phyloP scores from a whole-genome alignment of 1,140 invertebrate genomes.

The Leucophenga varia region DNA sequence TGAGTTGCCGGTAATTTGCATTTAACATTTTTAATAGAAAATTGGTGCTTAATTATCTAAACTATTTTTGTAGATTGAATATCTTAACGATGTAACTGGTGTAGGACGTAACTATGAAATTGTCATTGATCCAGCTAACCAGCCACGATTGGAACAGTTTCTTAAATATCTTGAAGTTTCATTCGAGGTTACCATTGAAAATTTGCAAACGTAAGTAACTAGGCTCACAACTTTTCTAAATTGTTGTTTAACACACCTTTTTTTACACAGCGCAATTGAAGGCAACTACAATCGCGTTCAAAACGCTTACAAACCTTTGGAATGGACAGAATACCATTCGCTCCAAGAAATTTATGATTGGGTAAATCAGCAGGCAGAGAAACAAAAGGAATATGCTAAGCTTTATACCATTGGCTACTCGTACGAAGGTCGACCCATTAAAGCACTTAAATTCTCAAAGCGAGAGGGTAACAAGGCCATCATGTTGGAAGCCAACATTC shows the following conservation, averaged over 20 bases:
- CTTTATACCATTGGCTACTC: slow-evolving; percentile 54
- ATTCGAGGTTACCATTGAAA: slow-evolving; percentile 29
- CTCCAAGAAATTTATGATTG: slow-evolving; percentile 55
- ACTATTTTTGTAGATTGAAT: slow-evolving; percentile 23
- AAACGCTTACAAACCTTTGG: slow-evolving; percentile 25
- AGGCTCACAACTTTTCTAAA: background rate
- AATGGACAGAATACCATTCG: slow-evolving; percentile 57
- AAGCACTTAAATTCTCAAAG: slow-evolving; percentile 62
- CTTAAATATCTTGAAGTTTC: slow-evolving; percentile 22
- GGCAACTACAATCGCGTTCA: slow-evolving; percentile 24
- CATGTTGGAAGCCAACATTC: slow-evolving; percentile 62
- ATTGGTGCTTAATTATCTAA: too few relatives aligned
- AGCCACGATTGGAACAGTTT: slow-evolving; percentile 17
- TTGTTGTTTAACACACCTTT: background rate
- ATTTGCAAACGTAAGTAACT: slow-evolving; percentile 43
- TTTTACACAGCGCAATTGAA: slow-evolving; percentile 17
- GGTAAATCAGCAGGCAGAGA: slow-evolving; percentile 34
- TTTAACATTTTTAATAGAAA: background rate
- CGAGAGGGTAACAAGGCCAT: slow-evolving; percentile 59
- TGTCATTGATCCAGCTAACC: slow-evolving; percentile 26
- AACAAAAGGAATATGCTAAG: slow-evolving; percentile 37
- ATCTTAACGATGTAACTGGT: slow-evolving; percentile 28
- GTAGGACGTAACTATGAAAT: slow-evolving; percentile 29
- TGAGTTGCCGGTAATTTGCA: slow-evolving; percentile 17
- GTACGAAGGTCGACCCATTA: slow-evolving; percentile 63